These are phyloP conservation scores for Cyanistes caeruleus DNA, from an alignment of 2,113 vertebrate genomes.

Conservation along the genomic window DNA sequence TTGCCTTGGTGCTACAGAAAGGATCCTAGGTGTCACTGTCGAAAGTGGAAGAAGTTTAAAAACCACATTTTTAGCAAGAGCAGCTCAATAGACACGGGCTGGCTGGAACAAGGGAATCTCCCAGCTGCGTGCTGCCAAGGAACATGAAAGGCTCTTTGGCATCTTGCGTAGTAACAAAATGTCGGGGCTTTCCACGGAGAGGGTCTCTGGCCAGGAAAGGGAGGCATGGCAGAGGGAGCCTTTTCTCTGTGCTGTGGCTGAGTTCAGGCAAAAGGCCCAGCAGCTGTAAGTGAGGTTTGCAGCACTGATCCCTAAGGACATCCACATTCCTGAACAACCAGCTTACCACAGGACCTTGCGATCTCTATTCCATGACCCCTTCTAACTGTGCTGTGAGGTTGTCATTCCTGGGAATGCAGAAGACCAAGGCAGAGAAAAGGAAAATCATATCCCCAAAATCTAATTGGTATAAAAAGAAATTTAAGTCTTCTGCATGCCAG, in stretches of 20 bases:
- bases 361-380: not conserved
- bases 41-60: fast-evolving
- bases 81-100: too few relatives aligned
- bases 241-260: not conserved
- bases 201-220: not conserved
- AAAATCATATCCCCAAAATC: not conserved
- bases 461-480: not conserved
- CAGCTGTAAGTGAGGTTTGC: not conserved
- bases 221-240: fast-evolving
- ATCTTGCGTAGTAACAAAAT: too few relatives aligned
- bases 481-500: not conserved
- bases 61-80: not conserved
- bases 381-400: fast-evolving
- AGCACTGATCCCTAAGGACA: not conserved
- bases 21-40: fast-evolving
- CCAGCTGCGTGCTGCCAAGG: fast-evolving
- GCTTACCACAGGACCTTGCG: not conserved
- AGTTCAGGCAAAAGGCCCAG: not conserved
- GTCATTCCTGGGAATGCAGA: too few relatives aligned
- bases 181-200: not conserved
- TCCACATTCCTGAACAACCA: not conserved
- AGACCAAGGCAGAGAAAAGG: not conserved
- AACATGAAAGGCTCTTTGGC: not conserved
- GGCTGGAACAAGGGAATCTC: not conserved
- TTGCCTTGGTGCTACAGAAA: too few relatives aligned